Evolutionary conservation across 2,797 vertebrate genomes (phyloP).

Genomic region (Apogon talboti): DNA sequence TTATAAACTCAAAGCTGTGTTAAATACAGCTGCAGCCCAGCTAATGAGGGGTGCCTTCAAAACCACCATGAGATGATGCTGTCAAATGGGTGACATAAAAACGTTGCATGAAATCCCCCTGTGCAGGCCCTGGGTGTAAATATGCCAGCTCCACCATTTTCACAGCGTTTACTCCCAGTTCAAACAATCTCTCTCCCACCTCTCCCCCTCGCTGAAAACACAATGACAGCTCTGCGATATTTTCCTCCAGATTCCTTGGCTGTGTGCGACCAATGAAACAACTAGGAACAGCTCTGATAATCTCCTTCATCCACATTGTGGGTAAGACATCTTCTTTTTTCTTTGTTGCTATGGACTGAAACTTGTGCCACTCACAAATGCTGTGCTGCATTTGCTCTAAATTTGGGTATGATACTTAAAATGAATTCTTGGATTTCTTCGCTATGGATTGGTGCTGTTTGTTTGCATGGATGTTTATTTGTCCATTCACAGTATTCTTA

Average conservation of each 20-base stretch:
- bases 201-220: slow-evolving; percentile 60
- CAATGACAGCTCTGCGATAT: slow-evolving; percentile 79
- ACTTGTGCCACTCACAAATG: slow-evolving; percentile 67
- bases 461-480: slow-evolving; percentile 20
- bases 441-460: slow-evolving; percentile 19
- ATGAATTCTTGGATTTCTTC: slow-evolving; percentile 32
- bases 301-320: slow-evolving; percentile 74
- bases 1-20: slow-evolving; percentile 76
- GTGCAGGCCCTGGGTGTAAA: slow-evolving; percentile 78
- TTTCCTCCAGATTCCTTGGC: slow-evolving; percentile 66
- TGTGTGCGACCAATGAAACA: slow-evolving; percentile 72
- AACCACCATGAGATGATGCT: slow-evolving; percentile 74
- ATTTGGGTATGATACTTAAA: slow-evolving; percentile 53
- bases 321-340: slow-evolving; percentile 64
- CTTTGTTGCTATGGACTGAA: slow-evolving; percentile 69
- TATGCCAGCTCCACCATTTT: slow-evolving; percentile 83
- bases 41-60: slow-evolving; percentile 79
- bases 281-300: slow-evolving; percentile 78
- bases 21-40: slow-evolving; percentile 70
- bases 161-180: slow-evolving; percentile 79
- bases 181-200: slow-evolving; percentile 73
- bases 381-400: slow-evolving; percentile 36
- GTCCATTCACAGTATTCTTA: slow-evolving; percentile 2
- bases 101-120: slow-evolving; percentile 72
- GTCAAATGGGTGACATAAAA: slow-evolving; percentile 79